A percentile compares a stretch with the other conserved stretches of the same genome.
These are phyloP conservation scores for Phrynosoma blainvillii DNA, from an alignment of 2,113 vertebrate species.

Conservation along the genomic window DNA sequence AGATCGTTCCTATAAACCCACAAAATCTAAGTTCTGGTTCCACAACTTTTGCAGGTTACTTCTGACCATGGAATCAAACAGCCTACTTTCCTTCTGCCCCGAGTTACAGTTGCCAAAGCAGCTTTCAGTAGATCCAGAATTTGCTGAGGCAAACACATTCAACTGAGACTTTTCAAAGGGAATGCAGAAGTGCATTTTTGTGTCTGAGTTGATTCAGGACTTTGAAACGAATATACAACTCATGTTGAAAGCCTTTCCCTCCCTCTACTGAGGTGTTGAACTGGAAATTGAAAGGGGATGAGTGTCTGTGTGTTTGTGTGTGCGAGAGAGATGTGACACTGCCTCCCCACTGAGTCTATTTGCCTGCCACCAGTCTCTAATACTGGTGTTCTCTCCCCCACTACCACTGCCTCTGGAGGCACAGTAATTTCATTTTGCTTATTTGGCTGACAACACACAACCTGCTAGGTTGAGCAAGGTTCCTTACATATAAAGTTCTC, in stretches of 20 bases:
- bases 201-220: not conserved
- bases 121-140: not conserved
- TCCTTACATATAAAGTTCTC: constrained; percentile 22
- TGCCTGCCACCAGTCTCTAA: not conserved
- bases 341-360: not conserved
- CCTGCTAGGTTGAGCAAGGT: constrained; percentile 18
- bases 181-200: constrained; percentile 9
- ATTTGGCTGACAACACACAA: constrained; percentile 3
- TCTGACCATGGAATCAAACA: not conserved
- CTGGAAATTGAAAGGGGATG: not conserved
- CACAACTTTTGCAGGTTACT: not conserved
- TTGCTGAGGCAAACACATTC: constrained; percentile 22
- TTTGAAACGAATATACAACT: not conserved
- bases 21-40: not conserved
- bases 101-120: constrained; percentile 9
- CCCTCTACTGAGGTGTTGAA: not conserved
- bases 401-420: not conserved
- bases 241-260: not conserved
- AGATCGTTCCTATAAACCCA: not conserved
- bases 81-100: not conserved
- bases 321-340: not conserved
- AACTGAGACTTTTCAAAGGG: constrained; percentile 16
- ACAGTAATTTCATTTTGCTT: constrained; percentile 4
- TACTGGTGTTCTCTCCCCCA: not conserved
- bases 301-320: not conserved